Conservation (phyloP, 2,888 invertebrate genomes). For the Leucophenga montana region DNA sequence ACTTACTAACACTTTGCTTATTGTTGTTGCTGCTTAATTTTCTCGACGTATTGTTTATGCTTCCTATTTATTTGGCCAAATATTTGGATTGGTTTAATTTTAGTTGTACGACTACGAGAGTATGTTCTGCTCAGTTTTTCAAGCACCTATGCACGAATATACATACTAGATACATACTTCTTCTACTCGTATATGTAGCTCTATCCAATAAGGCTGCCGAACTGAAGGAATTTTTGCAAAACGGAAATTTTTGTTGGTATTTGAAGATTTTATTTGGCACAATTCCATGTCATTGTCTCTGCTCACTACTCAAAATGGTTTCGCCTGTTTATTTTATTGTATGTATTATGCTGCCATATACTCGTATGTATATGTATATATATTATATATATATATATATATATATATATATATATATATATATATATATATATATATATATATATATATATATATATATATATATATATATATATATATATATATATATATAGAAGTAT, state of each 20-base stretch:
- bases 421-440: too few species aligned
- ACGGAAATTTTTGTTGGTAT: constrained; percentile 1
- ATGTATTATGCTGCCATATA: neutral
- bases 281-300: neutral
- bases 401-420: too few species aligned
- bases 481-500: too few species aligned
- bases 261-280: constrained; percentile 3
- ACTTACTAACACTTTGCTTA: constrained; percentile 30
- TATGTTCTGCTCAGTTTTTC: neutral
- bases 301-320: too few species aligned
- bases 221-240: constrained; percentile 2
- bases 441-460: too few species aligned
- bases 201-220: too few species aligned
- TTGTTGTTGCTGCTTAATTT: constrained; percentile 21
- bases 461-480: too few species aligned
- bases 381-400: neutral
- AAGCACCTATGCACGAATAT: too few species aligned
- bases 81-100: constrained; percentile 23
- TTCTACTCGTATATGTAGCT: too few species aligned
- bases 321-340: neutral
- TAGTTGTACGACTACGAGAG: neutral
- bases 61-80: constrained; percentile 17
- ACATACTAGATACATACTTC: neutral
- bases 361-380: neutral
- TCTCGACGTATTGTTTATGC: constrained; percentile 23